Evolutionary conservation across 2,113 vertebrate species (phyloP), one percentile per base, ranked within the genome.

Genomic region (Eulacestoma nigropectus): DNA sequence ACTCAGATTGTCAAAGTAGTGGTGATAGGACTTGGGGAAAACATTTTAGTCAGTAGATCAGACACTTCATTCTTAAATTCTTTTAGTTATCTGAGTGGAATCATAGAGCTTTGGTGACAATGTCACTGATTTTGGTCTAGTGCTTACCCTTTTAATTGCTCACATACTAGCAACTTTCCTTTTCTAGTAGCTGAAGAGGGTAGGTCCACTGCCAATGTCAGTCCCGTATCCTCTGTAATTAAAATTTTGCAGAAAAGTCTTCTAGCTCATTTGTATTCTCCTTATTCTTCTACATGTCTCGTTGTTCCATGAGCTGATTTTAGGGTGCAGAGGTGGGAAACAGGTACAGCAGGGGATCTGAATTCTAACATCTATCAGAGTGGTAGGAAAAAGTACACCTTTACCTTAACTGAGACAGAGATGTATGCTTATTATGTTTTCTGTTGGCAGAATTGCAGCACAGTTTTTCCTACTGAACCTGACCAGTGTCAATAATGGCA

Each of bases 381-480:
- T 20, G 16, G 17, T 33, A n/a, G 49, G n/a, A 64, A 44, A 32
- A 70, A 7, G 29, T 42, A 7, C 9, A 30, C 16, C 5, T 49
- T 50, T 57, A 13, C 27, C 42, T 35, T 47, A 39, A 35, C 15
- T 47, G 41, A 27, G 17, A 30, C 29, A 33, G 27, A 23, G 8
- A 52, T 57, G 21, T 76, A 27, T 80, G 20, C 52, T 81, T 41
- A 13, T 11, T 32, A 30, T 77, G 35, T 95, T 70, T 72, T 86
- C 72, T 95, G 3, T 94, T 90, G 70, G 72, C 96, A 97, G 95
- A 55, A 41, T 63, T 91, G 80, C 55, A 30, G 32, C 62, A 42
- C 42, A 15, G 33, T 35, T 72, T 70, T 42, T 62, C 39, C 30
- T 64, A 0, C 32, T 60, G 83, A 53, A 33, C 52, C 68, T 78